Percentiles rank a stretch among this genome's conserved stretches.
Conservation (phyloP, 2,888 invertebrate genomes). For the Octonoba sinensis region DNA sequence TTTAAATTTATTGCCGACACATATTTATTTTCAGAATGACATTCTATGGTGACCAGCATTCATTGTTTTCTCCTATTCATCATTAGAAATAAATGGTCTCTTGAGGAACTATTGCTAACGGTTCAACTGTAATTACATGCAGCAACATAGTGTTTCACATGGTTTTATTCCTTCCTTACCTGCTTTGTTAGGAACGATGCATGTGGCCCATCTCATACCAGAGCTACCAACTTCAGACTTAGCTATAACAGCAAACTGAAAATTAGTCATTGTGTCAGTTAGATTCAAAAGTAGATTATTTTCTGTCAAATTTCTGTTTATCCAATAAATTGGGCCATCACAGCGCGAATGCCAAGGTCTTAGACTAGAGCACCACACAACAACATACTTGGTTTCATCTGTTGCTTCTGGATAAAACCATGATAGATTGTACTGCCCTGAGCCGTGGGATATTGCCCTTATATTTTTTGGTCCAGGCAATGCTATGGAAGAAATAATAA, state of each 20-base stretch:
- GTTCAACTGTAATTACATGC: background rate
- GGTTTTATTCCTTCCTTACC: slow-evolving; percentile 17
- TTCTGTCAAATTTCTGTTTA: slow-evolving; percentile 11
- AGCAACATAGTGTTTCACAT: background rate
- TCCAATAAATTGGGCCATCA: slow-evolving; percentile 56
- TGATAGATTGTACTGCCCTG: slow-evolving; percentile 52
- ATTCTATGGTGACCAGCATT: too few relatives aligned
- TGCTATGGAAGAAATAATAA: slow-evolving; percentile 24
- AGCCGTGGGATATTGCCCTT: slow-evolving; percentile 50
- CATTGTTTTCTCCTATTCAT: too few relatives aligned
- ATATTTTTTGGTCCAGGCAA: slow-evolving; percentile 42
- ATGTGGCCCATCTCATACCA: slow-evolving; percentile 64
- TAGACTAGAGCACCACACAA: slow-evolving; percentile 57
- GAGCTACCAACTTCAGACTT: slow-evolving; percentile 27
- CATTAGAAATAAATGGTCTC: too few relatives aligned
- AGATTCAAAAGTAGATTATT: slow-evolving; percentile 27
- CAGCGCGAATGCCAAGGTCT: slow-evolving; percentile 47
- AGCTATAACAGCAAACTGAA: slow-evolving; percentile 61
- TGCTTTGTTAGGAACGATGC: slow-evolving; percentile 59
- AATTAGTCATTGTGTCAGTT: slow-evolving; percentile 35
- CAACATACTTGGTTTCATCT: slow-evolving; percentile 26
- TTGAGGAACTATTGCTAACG: too few relatives aligned
- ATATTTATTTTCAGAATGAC: too few relatives aligned
- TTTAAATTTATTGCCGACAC: too few relatives aligned
- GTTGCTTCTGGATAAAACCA: slow-evolving; percentile 17